Conservation (phyloP, 2,113 vertebrate species). For the Megaleporinus macrocephalus region DNA sequence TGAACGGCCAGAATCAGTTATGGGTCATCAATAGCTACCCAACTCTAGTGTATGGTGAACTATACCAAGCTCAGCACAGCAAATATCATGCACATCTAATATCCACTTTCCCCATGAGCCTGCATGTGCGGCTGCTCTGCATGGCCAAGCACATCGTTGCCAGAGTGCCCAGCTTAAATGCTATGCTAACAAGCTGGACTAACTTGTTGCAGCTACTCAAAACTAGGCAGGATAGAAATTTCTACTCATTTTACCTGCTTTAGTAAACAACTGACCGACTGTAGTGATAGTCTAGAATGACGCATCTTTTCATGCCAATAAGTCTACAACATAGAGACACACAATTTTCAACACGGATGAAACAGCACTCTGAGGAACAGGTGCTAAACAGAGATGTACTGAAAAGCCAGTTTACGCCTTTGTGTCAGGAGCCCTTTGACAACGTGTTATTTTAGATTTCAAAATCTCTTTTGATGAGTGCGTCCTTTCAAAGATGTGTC, state of each 20-base stretch:
- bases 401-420: not conserved
- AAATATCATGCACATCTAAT: too few relatives aligned
- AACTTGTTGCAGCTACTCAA: too few relatives aligned
- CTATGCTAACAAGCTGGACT: too few relatives aligned
- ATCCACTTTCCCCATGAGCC: too few relatives aligned
- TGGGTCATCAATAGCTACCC: too few relatives aligned
- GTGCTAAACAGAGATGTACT: not conserved
- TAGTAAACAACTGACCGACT: not conserved
- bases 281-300: not conserved
- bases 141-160: too few relatives aligned
- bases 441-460: not conserved
- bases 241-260: not conserved
- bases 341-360: not conserved
- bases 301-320: not conserved
- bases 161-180: too few relatives aligned
- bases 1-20: too few relatives aligned
- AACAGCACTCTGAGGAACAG: not conserved
- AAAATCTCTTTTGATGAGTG: constrained; percentile 3
- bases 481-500: not conserved
- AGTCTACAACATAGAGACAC: not conserved
- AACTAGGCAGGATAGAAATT: too few relatives aligned
- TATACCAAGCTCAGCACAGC: too few relatives aligned
- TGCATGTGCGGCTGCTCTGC: too few relatives aligned
- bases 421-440: not conserved
- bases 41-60: too few relatives aligned